These are phyloP conservation scores for Phyllostomus discolor DNA, from an alignment of 2,113 vertebrate genomes.

Conservation along the genomic window DNA sequence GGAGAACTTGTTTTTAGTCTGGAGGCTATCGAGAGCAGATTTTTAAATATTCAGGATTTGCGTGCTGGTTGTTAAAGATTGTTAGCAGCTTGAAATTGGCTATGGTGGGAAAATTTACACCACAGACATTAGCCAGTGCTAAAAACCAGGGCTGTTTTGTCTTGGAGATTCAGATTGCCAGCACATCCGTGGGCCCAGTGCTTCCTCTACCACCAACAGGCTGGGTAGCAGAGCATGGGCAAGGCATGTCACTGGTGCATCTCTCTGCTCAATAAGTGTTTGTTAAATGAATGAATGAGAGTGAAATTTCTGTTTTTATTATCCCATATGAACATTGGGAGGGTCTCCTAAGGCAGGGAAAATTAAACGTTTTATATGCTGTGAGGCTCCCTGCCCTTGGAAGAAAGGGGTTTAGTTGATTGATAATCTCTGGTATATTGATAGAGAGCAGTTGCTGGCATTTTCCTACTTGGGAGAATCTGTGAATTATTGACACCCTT, in stretches of 20 bases:
- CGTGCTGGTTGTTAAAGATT: not conserved
- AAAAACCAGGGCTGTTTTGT: not conserved
- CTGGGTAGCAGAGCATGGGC: not conserved
- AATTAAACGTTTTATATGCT: not conserved
- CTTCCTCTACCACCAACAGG: not conserved
- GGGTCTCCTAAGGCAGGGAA: not conserved
- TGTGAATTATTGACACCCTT: slow-evolving; percentile 37
- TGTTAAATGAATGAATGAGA: not conserved
- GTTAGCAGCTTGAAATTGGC: not conserved
- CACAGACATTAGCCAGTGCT: not conserved
- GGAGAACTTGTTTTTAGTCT: not conserved
- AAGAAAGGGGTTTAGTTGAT: not conserved
- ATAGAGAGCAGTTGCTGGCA: not conserved
- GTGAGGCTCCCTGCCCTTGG: not conserved
- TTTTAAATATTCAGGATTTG: slow-evolving; percentile 41
- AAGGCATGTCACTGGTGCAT: fast-evolving
- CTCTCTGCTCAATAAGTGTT: not conserved
- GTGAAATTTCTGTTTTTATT: not conserved
- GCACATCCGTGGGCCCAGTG: not conserved
- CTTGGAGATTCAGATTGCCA: not conserved
- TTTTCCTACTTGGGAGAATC: not conserved
- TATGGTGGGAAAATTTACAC: not conserved
- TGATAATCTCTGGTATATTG: not conserved
- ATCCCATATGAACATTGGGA: not conserved
- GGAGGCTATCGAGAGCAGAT: not conserved